Conservation (phyloP, 2,113 vertebrate species). For the Boulengeromyrus knoepffleri region DNA sequence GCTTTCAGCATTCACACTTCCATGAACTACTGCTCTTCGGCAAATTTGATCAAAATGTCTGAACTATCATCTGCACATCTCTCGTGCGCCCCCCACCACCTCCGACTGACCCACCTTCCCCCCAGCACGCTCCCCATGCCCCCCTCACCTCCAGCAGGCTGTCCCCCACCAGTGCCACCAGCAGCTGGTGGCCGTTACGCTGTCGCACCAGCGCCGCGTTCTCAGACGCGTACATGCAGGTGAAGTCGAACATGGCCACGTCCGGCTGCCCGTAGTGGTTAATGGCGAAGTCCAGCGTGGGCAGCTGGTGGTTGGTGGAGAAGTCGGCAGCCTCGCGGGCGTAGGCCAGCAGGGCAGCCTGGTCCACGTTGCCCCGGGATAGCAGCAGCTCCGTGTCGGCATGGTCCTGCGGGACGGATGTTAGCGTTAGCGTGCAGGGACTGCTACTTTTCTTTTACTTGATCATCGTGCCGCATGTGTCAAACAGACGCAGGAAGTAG, state of each 20-base stretch:
- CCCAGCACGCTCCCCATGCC: too few relatives aligned
- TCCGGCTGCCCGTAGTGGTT: slow-evolving; percentile 97
- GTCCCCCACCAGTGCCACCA: slow-evolving; percentile 90
- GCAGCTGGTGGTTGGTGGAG: slow-evolving; percentile 92
- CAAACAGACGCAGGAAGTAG: not conserved
- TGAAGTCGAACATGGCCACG: slow-evolving; percentile 98
- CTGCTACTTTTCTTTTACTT: not conserved
- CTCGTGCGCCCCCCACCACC: not conserved
- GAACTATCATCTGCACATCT: not conserved
- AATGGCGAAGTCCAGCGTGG: slow-evolving; percentile 88
- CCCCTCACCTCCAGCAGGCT: slow-evolving; percentile 85
- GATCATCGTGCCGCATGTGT: not conserved
- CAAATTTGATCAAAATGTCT: not conserved
- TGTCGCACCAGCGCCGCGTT: slow-evolving; percentile 90
- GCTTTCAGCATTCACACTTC: not conserved
- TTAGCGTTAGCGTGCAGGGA: not conserved
- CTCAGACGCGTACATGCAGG: slow-evolving; percentile 96
- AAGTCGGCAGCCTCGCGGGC: slow-evolving; percentile 89
- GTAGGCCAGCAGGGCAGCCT: slow-evolving; percentile 82
- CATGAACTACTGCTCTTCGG: not conserved
- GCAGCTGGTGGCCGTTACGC: slow-evolving; percentile 75
- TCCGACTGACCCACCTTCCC: not conserved
- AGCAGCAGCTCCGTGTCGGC: slow-evolving; percentile 86
- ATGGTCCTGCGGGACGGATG: slow-evolving; percentile 66
- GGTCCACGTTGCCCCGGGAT: slow-evolving; percentile 91